Conservation (phyloP, 2,888 invertebrate species). For the Vandiemenella viatica region DNA sequence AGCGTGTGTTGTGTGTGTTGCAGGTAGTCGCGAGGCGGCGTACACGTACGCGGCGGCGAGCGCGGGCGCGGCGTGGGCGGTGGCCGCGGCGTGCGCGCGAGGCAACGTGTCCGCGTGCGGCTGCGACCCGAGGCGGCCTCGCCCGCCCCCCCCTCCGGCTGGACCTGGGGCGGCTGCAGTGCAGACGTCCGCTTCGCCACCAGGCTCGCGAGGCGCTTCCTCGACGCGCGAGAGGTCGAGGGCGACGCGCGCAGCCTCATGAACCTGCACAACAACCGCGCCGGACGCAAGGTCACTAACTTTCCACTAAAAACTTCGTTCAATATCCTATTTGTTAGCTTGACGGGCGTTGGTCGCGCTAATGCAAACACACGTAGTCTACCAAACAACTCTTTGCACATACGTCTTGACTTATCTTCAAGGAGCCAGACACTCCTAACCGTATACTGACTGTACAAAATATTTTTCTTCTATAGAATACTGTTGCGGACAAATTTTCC, state of each 20-base stretch:
- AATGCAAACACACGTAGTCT: too few species aligned
- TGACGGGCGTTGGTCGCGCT: too few species aligned
- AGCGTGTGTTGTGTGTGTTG: conserved; percentile 10
- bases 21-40: conserved; percentile 84
- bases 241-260: conserved; percentile 81
- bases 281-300: conserved; percentile 94
- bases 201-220: conserved; percentile 72
- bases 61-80: conserved; percentile 81
- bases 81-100: conserved; percentile 81
- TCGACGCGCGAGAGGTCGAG: conserved; percentile 80
- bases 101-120: conserved; percentile 73
- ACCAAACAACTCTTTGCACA: too few species aligned
- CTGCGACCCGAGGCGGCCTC: conserved; percentile 36
- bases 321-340: too few species aligned
- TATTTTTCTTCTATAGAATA: too few species aligned
- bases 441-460: too few species aligned
- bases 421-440: too few species aligned
- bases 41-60: conserved; percentile 87
- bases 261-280: conserved; percentile 94
- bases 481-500: too few species aligned
- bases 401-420: too few species aligned
- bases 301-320: too few species aligned
- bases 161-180: conserved; percentile 80
- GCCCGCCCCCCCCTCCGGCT: conserved; percentile 35
- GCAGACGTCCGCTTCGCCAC: conserved; percentile 73